These are phyloP conservation scores for Mystacides longicornis DNA, from an alignment of 2,888 invertebrate genomes.

Conservation along the genomic window DNA sequence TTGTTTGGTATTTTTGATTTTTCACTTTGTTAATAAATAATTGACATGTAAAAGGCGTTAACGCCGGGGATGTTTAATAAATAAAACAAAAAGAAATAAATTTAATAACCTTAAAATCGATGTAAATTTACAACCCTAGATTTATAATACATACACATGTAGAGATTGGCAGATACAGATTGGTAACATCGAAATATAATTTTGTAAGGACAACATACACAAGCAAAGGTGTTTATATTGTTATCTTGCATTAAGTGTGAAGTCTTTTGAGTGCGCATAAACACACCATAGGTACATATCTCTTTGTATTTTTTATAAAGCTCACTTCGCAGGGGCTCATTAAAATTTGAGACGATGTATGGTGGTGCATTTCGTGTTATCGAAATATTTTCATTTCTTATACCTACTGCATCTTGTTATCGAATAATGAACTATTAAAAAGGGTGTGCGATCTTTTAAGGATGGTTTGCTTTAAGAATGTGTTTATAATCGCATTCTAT, in stretches of 20 bases:
- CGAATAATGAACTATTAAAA: too few relatives aligned
- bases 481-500: too few relatives aligned
- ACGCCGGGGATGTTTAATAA: too few relatives aligned
- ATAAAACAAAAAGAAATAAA: too few relatives aligned
- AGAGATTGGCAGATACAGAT: conserved; percentile 1
- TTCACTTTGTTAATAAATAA: background rate
- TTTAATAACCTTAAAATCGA: background rate
- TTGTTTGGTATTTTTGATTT: background rate
- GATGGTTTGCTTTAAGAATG: too few relatives aligned
- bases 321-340: background rate
- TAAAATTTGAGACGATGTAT: background rate
- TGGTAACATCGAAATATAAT: conserved; percentile 2
- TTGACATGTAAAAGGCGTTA: too few relatives aligned
- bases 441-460: too few relatives aligned
- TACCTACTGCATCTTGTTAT: too few relatives aligned
- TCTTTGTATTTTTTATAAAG: background rate
- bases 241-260: background rate
- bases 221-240: background rate
- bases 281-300: background rate
- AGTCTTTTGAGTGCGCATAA: too few relatives aligned
- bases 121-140: background rate
- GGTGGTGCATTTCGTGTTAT: background rate
- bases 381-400: too few relatives aligned
- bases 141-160: too few relatives aligned
- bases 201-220: background rate